Base-by-base conservation (phyloP, 2,888 invertebrate genomes). In the Pristionchus japonicus region DNA sequence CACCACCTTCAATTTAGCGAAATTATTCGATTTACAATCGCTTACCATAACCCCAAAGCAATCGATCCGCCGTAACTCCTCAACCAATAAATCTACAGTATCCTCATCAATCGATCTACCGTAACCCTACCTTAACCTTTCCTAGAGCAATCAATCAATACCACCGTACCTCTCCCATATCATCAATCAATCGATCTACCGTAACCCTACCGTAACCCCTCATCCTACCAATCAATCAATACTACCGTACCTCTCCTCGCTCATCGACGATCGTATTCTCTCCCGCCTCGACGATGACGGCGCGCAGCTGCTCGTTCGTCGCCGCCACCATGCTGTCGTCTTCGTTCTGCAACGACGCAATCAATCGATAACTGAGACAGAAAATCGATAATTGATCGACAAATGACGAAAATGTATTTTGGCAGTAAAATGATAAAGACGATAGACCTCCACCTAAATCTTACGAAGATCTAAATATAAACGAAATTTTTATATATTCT, bases 151-250 rank as follows among this genome's bases (percentile, higher is more conserved):
- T 31, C 70, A 31, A 70, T 70, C n/a, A 31, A 1, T 37, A 6
- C 52, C 52, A 83, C 52, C 82, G 82, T 83, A 86, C 86, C 86
- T 86, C 86, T 67, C 86, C 86, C n/a, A n/a, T n/a, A n/a, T n/a
- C n/a, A n/a, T 11, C 43, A 43, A 64, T 64, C 61, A 27, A 64
- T 64, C n/a, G 6, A 64, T 57, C 27, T 64, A 64, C 61, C n/a
- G 61, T 64, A 64, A 15, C 27, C 61, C 23, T 64, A 64, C 1
- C n/a, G n/a, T n/a, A n/a, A n/a, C n/a, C n/a, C n/a, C n/a, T n/a
- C n/a, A n/a, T 61, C 61, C 1, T 11, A 61, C 3, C 67, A 67
- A 67, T 31, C 70, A 31, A 70, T 70, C n/a, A 31, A 1, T 37
- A 6, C 52, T 83, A 83, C 52, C 82, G 82, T 83, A 86, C 86